Evolutionary conservation across 2,113 vertebrate species (phyloP).

Genomic region (Arothron firmamentum): DNA sequence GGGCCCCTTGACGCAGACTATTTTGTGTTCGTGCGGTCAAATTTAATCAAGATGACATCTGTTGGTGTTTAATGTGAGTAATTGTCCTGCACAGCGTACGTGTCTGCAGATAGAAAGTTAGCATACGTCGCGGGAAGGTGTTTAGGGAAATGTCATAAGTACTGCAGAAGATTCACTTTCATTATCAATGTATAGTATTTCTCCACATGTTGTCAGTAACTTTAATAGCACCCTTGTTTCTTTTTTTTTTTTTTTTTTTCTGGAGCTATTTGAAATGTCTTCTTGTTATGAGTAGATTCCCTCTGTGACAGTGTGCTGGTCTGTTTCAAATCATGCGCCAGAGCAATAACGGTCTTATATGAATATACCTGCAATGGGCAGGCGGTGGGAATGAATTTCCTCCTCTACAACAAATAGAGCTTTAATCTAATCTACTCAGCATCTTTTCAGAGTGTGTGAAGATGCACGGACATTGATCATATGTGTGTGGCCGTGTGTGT

Average conservation of each 20-base stretch:
- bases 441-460: constrained; percentile 52
- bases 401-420: constrained; percentile 60
- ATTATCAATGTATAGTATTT: constrained; percentile 35
- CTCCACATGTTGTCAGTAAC: constrained; percentile 28
- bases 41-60: constrained; percentile 80
- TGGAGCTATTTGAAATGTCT: constrained; percentile 24
- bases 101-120: constrained; percentile 30
- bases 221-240: constrained; percentile 37
- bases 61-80: constrained; percentile 78
- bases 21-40: constrained; percentile 77
- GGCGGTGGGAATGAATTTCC: constrained; percentile 64
- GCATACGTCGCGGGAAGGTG: constrained; percentile 26
- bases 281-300: constrained; percentile 47
- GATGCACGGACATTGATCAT: constrained; percentile 40
- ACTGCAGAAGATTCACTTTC: constrained; percentile 7
- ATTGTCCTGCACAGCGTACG: constrained; percentile 66
- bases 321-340: constrained; percentile 56
- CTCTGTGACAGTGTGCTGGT: constrained; percentile 43
- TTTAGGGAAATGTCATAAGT: constrained; percentile 49
- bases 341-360: constrained; percentile 61
- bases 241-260: background rate
- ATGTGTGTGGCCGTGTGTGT: constrained; percentile 58
- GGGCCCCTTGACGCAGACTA: constrained; percentile 62
- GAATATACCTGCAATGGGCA: constrained; percentile 58
- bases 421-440: constrained; percentile 60